These are phyloP conservation scores for Anhinga anhinga DNA, from an alignment of 2,113 vertebrate genomes.

Conservation along the genomic window DNA sequence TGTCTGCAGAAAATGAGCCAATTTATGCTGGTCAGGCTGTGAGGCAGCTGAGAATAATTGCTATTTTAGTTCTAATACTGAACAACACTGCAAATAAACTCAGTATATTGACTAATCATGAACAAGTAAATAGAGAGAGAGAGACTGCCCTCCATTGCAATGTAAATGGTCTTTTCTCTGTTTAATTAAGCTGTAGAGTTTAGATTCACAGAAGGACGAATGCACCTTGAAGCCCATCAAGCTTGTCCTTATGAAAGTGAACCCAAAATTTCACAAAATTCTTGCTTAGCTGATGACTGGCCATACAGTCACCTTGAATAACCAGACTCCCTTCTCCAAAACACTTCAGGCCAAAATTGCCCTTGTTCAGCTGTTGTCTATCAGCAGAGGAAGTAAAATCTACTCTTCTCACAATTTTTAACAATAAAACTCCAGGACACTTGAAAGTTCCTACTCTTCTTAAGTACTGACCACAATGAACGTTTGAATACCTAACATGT, in stretches of 20 bases:
- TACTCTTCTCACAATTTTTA: background rate
- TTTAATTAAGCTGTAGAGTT: background rate
- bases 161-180: background rate
- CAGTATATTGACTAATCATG: background rate
- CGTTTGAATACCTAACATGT: background rate
- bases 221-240: background rate
- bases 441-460: background rate
- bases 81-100: background rate
- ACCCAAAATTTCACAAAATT: background rate
- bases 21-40: background rate
- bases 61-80: background rate
- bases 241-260: background rate
- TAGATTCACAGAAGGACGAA: background rate
- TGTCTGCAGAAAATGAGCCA: background rate
- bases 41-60: background rate
- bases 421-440: background rate
- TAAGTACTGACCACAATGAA: background rate
- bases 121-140: background rate
- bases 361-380: background rate
- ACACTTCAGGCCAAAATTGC: background rate
- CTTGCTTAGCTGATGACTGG: background rate
- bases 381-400: background rate
- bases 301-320: background rate
- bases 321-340: background rate
- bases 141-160: background rate